Evolutionary conservation across 2,797 vertebrate species (phyloP).

Genomic region (Neomorphus geoffroyi): DNA sequence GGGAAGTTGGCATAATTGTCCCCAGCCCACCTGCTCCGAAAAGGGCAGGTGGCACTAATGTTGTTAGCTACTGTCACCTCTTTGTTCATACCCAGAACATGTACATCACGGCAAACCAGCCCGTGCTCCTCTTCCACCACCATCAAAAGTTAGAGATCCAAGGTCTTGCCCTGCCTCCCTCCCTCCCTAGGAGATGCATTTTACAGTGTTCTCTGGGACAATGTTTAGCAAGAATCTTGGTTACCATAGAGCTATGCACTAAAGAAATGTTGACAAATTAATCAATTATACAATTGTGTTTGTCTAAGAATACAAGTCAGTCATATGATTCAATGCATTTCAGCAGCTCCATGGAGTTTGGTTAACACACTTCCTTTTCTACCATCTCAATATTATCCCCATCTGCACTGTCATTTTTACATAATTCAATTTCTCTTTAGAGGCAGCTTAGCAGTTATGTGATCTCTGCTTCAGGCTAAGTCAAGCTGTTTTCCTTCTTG

Average conservation of each 20-base stretch:
- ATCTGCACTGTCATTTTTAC: background rate
- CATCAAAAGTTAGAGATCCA: background rate
- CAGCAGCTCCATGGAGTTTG: background rate
- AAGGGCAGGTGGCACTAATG: background rate
- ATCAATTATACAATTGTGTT: constrained; percentile 50
- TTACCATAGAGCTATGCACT: constrained; percentile 19
- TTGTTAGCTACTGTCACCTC: background rate
- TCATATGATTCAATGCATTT: constrained; percentile 25
- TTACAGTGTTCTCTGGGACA: background rate
- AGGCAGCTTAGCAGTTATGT: background rate
- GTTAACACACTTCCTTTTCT: constrained; percentile 5
- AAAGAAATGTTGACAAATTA: constrained; percentile 29
- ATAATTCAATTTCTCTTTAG: background rate
- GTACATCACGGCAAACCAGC: fast-evolving
- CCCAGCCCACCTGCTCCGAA: background rate
- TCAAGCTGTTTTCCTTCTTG: background rate
- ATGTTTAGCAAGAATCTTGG: background rate
- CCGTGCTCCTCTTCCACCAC: background rate
- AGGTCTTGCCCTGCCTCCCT: background rate
- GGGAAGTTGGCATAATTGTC: fast-evolving
- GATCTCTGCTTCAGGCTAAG: constrained; percentile 27
- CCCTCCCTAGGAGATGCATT: background rate
- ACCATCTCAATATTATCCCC: background rate
- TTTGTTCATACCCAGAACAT: fast-evolving
- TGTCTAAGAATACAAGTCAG: constrained; percentile 41